phyloP scores from a whole-genome alignment of 2,888 invertebrate genomes.

The Cephus spinipes region DNA sequence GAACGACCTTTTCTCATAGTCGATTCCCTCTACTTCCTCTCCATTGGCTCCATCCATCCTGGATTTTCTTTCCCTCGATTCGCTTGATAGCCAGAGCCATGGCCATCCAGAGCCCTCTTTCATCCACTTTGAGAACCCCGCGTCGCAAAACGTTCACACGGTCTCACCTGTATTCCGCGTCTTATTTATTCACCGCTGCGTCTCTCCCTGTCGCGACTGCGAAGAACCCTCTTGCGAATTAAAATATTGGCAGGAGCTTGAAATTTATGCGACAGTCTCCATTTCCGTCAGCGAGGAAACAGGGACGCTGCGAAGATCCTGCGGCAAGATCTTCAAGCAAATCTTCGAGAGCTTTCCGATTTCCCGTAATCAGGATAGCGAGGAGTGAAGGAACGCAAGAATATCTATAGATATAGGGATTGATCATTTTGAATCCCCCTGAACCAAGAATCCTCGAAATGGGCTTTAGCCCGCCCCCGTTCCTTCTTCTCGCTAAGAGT shows the following conservation, averaged over 20 bases:
- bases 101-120: neutral
- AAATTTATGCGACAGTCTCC: neutral
- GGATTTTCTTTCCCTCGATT: neutral
- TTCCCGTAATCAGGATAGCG: neutral
- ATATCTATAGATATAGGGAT: neutral
- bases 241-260: neutral
- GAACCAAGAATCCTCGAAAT: neutral
- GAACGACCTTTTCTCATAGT: conserved; percentile 18
- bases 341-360: neutral
- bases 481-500: neutral
- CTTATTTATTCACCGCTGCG: neutral
- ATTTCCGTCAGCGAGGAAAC: neutral
- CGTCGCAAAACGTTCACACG: neutral
- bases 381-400: neutral
- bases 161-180: neutral
- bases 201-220: neutral
- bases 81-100: neutral
- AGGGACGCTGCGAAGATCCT: neutral
- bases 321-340: too few relatives aligned
- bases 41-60: neutral
- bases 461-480: neutral
- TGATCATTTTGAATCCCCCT: neutral
- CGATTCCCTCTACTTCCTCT: neutral
- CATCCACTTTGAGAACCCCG: neutral
- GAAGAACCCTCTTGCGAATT: neutral